Evolutionary conservation across 2,888 invertebrate species (phyloP), one percentile per base, ranked within the genome.

Genomic region (Catocala fraxini): DNA sequence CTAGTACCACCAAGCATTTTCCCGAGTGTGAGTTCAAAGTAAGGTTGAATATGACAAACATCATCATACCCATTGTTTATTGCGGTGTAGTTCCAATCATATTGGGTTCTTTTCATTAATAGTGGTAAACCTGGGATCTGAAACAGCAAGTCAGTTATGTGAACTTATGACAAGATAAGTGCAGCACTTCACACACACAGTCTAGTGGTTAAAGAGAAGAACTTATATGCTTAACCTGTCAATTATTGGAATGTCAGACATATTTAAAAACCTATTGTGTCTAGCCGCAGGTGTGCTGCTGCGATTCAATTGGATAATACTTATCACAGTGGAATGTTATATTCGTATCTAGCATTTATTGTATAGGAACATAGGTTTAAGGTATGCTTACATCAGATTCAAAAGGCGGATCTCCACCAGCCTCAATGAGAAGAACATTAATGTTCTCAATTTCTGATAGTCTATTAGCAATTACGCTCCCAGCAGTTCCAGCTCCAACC

Each of bases 1-100:
- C 84, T 86, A 9, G 77, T 73, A 11, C 89, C 89, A 15, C 89
- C 89, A 3, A 89, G 79, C 73, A 87, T 82, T 70, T 80, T 83
- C 0, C 86, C 89, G 0, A 77, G 63, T 4, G 83, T 81, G 0
- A 83, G 56, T 34, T 78, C 77, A 1, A 72, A 70, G 12, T 72
- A 63, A 5, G 73, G 54, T 13, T 65, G 64, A 0, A 71, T 66
- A 35, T 75, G 74, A 15, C 74, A 75, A 34, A 65, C 70, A 11
- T 73, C 65, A 0, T 77, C 68, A 10, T 73, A 71, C 4, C 65
- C 69, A 6, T 85, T 79, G 3, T 76, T 67, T 42, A 73, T 74
- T 33, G 85, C 79, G 0, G 82, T 85, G 55, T 82, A 82, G 56
- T 87, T 85, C 82, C 84, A 86, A 59, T 86, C 86, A 5, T 70